Evolutionary conservation across 2,797 vertebrate species (phyloP).

Genomic region (Percopsis omiscomaycus): DNA sequence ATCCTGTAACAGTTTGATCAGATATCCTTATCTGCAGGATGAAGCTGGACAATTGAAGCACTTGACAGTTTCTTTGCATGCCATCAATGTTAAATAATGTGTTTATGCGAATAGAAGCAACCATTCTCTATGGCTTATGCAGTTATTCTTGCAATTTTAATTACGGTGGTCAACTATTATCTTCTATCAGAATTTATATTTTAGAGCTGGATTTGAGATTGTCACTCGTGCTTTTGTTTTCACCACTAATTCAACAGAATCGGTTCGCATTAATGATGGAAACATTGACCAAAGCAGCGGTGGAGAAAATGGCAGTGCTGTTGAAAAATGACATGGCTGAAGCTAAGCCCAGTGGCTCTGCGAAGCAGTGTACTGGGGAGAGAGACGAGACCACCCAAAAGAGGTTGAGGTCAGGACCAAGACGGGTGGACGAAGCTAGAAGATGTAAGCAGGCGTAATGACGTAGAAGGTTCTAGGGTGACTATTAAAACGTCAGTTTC

Average conservation of each 20-base stretch:
- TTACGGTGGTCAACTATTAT: too few relatives aligned
- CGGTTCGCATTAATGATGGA: conserved; percentile 47
- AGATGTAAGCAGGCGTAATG: conserved; percentile 21
- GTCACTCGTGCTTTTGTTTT: background rate
- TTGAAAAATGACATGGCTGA: conserved; percentile 29
- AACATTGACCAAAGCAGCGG: conserved; percentile 19
- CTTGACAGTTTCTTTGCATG: too few relatives aligned
- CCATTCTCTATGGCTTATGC: too few relatives aligned
- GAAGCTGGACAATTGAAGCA: too few relatives aligned
- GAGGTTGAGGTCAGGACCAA: background rate
- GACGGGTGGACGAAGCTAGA: background rate
- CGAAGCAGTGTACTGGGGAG: background rate
- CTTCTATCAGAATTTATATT: too few relatives aligned
- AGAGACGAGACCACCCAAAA: background rate
- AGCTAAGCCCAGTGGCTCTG: background rate
- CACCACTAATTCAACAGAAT: conserved; percentile 5
- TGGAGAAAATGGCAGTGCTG: conserved; percentile 32
- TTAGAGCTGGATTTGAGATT: too few relatives aligned
- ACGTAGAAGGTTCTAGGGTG: too few relatives aligned
- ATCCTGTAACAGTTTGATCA: background rate
- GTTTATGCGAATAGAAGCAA: background rate
- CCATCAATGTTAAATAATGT: background rate
- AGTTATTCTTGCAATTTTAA: too few relatives aligned
- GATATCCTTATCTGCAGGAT: too few relatives aligned
- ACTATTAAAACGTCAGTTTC: background rate